Percentiles rank a stretch among this genome's conserved stretches.
These are phyloP conservation scores for Harpagoxenus sublaevis DNA, from an alignment of 2,888 invertebrate species.

Conservation along the genomic window DNA sequence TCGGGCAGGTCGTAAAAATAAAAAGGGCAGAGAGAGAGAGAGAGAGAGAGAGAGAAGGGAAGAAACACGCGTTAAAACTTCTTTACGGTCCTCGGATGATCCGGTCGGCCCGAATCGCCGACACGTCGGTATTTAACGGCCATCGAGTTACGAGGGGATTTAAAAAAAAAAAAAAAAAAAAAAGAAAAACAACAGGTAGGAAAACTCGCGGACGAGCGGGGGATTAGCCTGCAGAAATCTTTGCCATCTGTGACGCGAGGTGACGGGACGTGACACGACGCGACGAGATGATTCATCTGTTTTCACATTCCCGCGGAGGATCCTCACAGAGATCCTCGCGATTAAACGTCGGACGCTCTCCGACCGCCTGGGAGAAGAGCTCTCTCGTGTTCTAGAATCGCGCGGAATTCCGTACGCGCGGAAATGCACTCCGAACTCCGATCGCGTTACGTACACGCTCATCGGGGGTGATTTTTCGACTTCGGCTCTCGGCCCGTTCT, in stretches of 20 bases:
- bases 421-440: constrained; percentile 26
- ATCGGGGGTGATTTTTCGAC: constrained; percentile 12
- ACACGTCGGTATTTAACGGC: constrained; percentile 1
- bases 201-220: neutral
- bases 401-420: neutral
- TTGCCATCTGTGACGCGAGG: neutral
- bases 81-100: neutral
- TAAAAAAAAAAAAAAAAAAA: neutral
- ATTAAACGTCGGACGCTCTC: neutral
- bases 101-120: neutral
- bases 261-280: constrained; percentile 9
- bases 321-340: neutral
- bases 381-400: constrained; percentile 11
- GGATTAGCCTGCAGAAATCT: neutral
- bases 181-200: neutral
- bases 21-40: neutral
- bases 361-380: neutral
- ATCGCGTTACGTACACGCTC: neutral
- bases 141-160: neutral
- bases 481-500: constrained; percentile 60
- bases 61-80: neutral
- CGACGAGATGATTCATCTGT: constrained; percentile 61
- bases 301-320: constrained; percentile 31
- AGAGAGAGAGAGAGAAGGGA: neutral
- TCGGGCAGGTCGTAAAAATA: neutral